These are phyloP conservation scores for Ischnus inquisitorius DNA, from an alignment of 2,888 invertebrate genomes.

Conservation along the genomic window DNA sequence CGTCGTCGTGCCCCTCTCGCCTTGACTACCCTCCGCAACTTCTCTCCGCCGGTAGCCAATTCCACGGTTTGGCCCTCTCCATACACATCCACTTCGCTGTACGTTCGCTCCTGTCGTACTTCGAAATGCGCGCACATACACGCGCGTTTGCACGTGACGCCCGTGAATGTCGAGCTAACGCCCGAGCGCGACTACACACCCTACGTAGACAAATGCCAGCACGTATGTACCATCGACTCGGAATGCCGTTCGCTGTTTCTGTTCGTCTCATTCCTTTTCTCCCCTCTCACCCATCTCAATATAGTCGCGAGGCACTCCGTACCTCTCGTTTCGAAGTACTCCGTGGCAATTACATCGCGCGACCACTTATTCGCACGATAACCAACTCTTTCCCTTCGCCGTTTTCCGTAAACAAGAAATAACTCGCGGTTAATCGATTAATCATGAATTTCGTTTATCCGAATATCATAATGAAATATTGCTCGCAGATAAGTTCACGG, in stretches of 20 bases:
- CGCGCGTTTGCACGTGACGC: not conserved
- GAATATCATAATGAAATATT: too few relatives aligned
- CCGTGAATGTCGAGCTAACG: not conserved
- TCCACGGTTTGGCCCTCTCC: not conserved
- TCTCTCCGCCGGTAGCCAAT: constrained; percentile 31
- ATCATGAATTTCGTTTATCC: not conserved
- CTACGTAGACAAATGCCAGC: constrained; percentile 4
- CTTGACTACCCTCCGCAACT: constrained; percentile 34
- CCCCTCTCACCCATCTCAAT: not conserved
- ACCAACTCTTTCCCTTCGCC: not conserved
- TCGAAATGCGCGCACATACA: not conserved
- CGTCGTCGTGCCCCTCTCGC: constrained; percentile 34
- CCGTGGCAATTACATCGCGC: not conserved
- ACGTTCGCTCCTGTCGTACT: constrained; percentile 7
- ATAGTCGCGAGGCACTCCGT: not conserved
- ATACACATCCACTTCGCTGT: constrained; percentile 5
- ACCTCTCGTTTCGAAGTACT: not conserved
- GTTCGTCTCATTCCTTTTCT: not conserved
- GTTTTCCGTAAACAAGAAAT: not conserved
- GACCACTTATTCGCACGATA: not conserved
- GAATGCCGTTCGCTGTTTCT: not conserved
- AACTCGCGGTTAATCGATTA: not conserved
- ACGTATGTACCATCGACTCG: constrained; percentile 13
- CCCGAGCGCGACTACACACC: not conserved
- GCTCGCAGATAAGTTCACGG: too few relatives aligned